Evolutionary conservation across 2,797 vertebrate genomes (phyloP), one percentile per base, ranked within the genome.

Genomic region (Erethizon dorsatum): DNA sequence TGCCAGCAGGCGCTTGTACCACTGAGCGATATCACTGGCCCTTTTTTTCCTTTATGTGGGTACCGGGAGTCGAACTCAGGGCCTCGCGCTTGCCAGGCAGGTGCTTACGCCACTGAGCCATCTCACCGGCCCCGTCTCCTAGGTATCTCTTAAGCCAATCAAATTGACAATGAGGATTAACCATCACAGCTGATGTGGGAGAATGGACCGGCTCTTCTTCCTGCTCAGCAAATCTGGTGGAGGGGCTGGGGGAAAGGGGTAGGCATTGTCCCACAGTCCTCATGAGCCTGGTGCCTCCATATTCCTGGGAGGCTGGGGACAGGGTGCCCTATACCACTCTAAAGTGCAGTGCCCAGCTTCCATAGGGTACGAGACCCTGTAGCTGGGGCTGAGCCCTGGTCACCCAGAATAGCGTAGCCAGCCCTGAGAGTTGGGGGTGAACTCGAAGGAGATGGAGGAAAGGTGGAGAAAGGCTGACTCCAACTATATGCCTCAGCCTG

Each of bases 401-500:
- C 26, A 45, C 65, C 47, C 37, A 52, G 57, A 57, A 56, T 37
- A 41, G 37, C 2, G 37, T 79, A 12, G 78, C 4, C 61, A 45
- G 24, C 28, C 45, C 83, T 33, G 83, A 77, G 22, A 57, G 59
- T 22, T 31, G 83, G 78, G 77, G 45, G 80, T 22, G 24, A 50
- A 12, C 41, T 54, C 50, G 13, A 37, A 33, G 59, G 57, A 78
- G 24, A 14, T 2, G 41, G 59, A 15, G 13, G 4, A 31, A 37
- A 37, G 2, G 4, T 11, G 33, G 45, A 50, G 41, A n/a, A 22
- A 88, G 45, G 45, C 11, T 41, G 28, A 52, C 28, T 67, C 50
- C 14, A 8, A 15, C 33, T 26, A 7, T 9, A 31, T 0, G 0
- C 3, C 9, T 26, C 47, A 4, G 9, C 59, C 59, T 31, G 11